Percentiles rank a stretch among this genome's conserved stretches.
Evolutionary conservation across 2,113 vertebrate species (phyloP).

Genomic region (Corythaixoides concolor): DNA sequence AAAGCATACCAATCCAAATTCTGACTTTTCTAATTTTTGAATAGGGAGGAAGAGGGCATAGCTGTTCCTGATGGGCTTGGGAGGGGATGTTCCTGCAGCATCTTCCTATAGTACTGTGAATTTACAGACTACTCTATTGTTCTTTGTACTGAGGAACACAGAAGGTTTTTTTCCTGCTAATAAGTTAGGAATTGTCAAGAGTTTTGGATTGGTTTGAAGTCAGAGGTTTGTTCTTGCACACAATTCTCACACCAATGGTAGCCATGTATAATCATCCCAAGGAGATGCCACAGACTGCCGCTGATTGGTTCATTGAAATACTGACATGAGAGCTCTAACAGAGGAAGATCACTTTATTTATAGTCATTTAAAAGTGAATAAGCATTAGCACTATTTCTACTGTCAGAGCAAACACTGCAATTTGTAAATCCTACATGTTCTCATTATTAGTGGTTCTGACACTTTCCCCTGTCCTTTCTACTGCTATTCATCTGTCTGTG

Average conservation of each 20-base stretch:
- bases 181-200: neutral
- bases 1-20: neutral
- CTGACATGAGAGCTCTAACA: too few relatives aligned
- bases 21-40: neutral
- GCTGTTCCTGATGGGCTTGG: neutral
- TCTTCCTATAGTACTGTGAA: neutral
- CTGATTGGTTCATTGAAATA: too few relatives aligned
- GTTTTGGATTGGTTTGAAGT: neutral
- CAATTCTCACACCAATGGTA: neutral
- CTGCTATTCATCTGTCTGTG: neutral
- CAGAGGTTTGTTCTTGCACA: neutral
- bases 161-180: neutral
- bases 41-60: neutral
- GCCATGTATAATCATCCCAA: neutral
- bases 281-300: neutral
- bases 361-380: neutral
- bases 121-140: neutral
- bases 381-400: neutral
- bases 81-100: neutral
- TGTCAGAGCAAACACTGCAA: neutral
- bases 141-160: neutral
- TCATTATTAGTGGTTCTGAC: neutral
- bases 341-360: neutral
- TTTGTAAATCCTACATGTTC: neutral
- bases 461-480: neutral